Evolutionary conservation across 2,888 invertebrate species (phyloP), one percentile per base, ranked within the genome.

Genomic region (Mimas tiliae): DNA sequence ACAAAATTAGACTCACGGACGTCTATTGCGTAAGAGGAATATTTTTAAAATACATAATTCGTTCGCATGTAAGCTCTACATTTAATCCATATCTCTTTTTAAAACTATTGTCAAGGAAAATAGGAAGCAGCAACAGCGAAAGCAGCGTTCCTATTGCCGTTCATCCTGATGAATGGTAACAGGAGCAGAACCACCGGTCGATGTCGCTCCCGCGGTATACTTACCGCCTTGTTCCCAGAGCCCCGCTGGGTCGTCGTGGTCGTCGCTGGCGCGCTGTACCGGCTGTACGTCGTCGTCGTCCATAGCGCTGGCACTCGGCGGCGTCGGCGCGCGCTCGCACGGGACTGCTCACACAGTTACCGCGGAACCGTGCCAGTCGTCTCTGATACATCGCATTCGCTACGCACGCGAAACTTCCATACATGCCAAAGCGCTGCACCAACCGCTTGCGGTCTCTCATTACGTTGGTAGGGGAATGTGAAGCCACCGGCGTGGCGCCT

Each of bases 241-340:
- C 38, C 7, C 38, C 38, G 27, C 38, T 38, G 38, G 27, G 4
- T 27, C 27, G 4, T 27, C 27, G 1, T 1, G 27, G 4, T 7
- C 42, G 8, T 42, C 42, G 8, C 42, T 7, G 42, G 42, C 8
- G 11, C 11, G 11, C 42, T 42, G 2, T n/a, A n/a, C 48, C 16
- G n/a, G n/a, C n/a, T 47, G 47, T n/a, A 14, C 47, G 14, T 8
- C 19, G 19, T 9, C 50, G 8, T 50, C 50, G 9, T 8, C 50
- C 45, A 45, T 45, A 14, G 19, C 50, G 19, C 50, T 19, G 50
- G 50, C 8, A 19, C 50, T 9, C 19, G 50, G n/a, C n/a, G n/a
- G n/a, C n/a, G n/a, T n/a, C n/a, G n/a, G 50, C 50, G 50, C 50
- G 50, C 50, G 11, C 50, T 50, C 19, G 50, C 50, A 50, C 50